Conservation (phyloP, 2,888 invertebrate genomes). For the Pyrrhosoma nymphula region DNA sequence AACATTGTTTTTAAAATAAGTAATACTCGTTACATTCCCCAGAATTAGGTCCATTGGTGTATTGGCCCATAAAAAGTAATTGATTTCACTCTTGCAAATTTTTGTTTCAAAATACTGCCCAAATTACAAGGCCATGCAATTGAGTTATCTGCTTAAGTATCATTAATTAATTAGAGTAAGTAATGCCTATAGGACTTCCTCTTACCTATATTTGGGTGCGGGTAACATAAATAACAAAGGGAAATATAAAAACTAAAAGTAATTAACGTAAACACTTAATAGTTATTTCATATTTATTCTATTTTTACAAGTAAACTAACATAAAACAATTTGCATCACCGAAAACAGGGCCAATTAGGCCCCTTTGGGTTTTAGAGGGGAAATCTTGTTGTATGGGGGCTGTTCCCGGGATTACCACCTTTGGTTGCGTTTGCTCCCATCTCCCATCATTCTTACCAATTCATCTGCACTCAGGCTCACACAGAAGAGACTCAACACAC, state of each 20-base stretch:
- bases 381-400: neutral
- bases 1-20: no score
- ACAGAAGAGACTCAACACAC: neutral
- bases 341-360: neutral
- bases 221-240: neutral
- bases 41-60: neutral
- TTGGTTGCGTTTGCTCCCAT: neutral
- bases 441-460: neutral
- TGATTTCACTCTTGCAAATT: no score
- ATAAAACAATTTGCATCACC: neutral
- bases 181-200: neutral
- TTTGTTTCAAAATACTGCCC: neutral
- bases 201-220: neutral
- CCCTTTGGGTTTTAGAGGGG: neutral
- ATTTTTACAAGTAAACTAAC: neutral
- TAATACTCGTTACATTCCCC: no score
- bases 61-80: neutral
- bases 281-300: neutral
- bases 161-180: neutral
- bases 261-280: neutral
- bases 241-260: neutral
- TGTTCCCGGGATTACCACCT: neutral
- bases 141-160: neutral
- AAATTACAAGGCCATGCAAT: neutral
- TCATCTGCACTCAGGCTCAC: neutral